Base-by-base conservation (phyloP, 1,140 invertebrate genomes). In the Drosophila parabipectinata region DNA sequence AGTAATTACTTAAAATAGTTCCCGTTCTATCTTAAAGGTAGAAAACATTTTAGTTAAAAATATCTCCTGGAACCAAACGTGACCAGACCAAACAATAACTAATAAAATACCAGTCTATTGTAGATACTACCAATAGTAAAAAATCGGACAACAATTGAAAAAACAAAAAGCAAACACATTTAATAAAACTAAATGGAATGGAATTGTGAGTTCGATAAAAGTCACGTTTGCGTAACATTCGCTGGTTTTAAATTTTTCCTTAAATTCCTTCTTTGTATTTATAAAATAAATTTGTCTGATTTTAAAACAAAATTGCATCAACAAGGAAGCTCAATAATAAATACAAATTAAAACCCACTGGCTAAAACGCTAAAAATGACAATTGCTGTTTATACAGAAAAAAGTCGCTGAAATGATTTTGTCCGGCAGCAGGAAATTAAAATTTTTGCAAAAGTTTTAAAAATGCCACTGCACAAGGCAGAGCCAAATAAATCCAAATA, bases 221-320 rank as follows among this genome's bases (percentile, higher is more conserved):
- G 82, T 87, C 81, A 85, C 81, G 81, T 85, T 76, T 78, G 67
- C 73, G 64, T 64, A 77, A 81, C 51, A 59, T 44, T 67, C 39
- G 59, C 51, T 68, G 45, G 37, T 45, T 66, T 67, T 59, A 73
- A 73, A 52, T 18, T 68, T 62, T 44, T 15, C 34, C 26, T 28
- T 28, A 28, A 28, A 53, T 53, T 59, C 64, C 45, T 39, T 32
- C 32, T 34, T 51, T 10, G 4, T 12, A 2, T 48, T 28, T 28
- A 41, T 56, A 10, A 77, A 53, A 73, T 68, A 37, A 44, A 73
- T 72, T 58, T 47, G 14, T 55, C 18, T 47, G 14, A 55, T 77
- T 60, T 75, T 78, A 81, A 72, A 53, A 53, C 48, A 47, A 62
- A 56, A 77, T 77, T 54, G 66, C 48, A 79, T 30, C 21, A 45